Conservation (phyloP, 1,140 invertebrate genomes). For the Drosophila sulfurigaster region DNA sequence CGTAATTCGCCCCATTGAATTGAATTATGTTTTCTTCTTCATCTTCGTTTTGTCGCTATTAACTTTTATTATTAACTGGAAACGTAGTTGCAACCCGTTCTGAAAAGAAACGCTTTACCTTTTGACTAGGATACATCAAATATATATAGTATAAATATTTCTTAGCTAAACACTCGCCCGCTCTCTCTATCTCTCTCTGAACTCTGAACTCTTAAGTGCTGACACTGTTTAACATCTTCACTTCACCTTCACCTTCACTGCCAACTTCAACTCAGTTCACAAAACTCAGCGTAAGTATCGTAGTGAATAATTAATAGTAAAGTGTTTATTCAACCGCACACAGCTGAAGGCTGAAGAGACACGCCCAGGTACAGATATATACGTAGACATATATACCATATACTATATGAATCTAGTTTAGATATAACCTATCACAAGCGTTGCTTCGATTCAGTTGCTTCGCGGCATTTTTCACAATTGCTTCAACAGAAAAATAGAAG, state of each 20-base stretch:
- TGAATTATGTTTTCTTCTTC: slow-evolving; percentile 1
- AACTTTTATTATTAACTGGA: slow-evolving; percentile 6
- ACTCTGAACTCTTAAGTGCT: neutral
- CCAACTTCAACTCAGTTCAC: slow-evolving; percentile 1
- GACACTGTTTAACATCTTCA: neutral
- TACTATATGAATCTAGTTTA: neutral
- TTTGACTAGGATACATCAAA: neutral
- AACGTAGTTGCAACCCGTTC: slow-evolving; percentile 21
- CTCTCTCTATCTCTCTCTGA: neutral
- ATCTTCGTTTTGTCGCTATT: neutral
- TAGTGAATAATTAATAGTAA: slow-evolving; percentile 42
- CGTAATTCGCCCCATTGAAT: slow-evolving; percentile 3
- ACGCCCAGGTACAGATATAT: slow-evolving; percentile 5
- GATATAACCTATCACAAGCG: neutral
- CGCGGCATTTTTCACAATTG: neutral
- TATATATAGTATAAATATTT: too few relatives aligned
- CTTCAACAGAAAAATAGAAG: neutral
- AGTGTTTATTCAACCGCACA: slow-evolving; percentile 24
- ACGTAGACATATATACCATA: slow-evolving; percentile 15
- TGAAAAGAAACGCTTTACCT: neutral
- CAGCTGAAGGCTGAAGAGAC: neutral
- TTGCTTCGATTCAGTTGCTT: slow-evolving; percentile 42
- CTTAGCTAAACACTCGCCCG: too few relatives aligned
- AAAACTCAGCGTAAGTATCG: slow-evolving; percentile 40
- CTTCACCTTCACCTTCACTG: neutral